Base-by-base conservation (phyloP, 2,797 vertebrate species). In the Sorex maritimensis region DNA sequence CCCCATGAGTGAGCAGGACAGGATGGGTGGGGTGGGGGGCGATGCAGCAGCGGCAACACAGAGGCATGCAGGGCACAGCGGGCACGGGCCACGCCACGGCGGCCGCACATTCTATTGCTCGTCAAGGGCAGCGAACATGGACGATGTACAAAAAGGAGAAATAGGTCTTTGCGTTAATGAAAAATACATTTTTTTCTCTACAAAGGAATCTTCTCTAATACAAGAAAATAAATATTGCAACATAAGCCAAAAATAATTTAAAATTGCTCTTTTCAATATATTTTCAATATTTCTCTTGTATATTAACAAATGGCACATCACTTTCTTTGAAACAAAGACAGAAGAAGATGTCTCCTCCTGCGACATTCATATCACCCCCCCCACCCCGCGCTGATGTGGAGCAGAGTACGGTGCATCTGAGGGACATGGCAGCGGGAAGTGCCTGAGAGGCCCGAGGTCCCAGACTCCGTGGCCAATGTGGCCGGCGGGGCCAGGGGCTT, bases 151-250 rank as follows among this genome's bases (percentile, higher is more conserved):
- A 99, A 99, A 99, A 99, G 99, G 99, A 99, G 99, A 99, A 99
- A 99, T 99, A 99, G 99, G 98, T 99, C 99, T 99, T 99, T 98
- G 99, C 99, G 99, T 99, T 99, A 99, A 99, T 99, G 99, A 99
- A 99, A 99, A 99, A 99, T 99, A 99, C 99, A 99, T 98, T 99
- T 99, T 98, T 98, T 99, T 99, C 98, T 99, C 99, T 99, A 99
- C 99, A 99, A 99, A 99, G 99, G 99, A 99, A 99, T 99, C 94
- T 97, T 99, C 89, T 99, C 99, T 99, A 99, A 99, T 99, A 99
- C 99, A 99, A 99, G 99, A 99, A 99, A 99, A 99, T 99, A 99
- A 99, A 99, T 99, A 99, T 99, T 98, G 99, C 99, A 98, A 99
- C 99, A 99, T 99, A 99, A 99, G 98, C 99, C 98, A 99, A 99